Percentiles rank a stretch among this genome's conserved stretches.
Conservation (phyloP, 2,113 vertebrate genomes). For the Zootoca vivipara region DNA sequence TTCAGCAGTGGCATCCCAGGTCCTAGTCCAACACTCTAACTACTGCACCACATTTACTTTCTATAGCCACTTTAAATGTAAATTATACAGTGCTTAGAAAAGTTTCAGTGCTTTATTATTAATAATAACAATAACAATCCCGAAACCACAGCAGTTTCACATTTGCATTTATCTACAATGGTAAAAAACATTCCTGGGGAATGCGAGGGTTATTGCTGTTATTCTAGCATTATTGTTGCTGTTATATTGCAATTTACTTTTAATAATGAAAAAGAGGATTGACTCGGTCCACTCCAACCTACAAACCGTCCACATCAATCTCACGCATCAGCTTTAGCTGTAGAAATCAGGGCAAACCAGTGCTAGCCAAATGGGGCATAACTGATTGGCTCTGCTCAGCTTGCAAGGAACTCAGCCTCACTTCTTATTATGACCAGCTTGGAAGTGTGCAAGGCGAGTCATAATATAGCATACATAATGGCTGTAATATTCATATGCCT, state of each 20-base stretch:
- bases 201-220: background rate
- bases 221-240: background rate
- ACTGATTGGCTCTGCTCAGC: background rate
- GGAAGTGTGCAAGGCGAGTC: background rate
- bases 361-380: background rate
- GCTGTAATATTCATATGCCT: background rate
- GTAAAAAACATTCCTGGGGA: background rate
- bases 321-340: background rate
- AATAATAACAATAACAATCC: background rate
- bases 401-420: background rate
- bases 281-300: background rate
- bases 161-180: background rate
- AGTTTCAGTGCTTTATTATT: too few species aligned
- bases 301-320: background rate
- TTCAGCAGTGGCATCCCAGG: too few species aligned
- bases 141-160: background rate
- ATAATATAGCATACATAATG: background rate
- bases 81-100: too few species aligned
- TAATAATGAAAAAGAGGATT: background rate
- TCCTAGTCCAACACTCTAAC: too few species aligned
- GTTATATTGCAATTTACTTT: background rate
- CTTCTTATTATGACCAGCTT: background rate
- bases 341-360: background rate
- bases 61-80: too few species aligned
- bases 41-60: too few species aligned